Evolutionary conservation across 2,113 vertebrate genomes (phyloP).

Genomic region (Eclectus roratus): DNA sequence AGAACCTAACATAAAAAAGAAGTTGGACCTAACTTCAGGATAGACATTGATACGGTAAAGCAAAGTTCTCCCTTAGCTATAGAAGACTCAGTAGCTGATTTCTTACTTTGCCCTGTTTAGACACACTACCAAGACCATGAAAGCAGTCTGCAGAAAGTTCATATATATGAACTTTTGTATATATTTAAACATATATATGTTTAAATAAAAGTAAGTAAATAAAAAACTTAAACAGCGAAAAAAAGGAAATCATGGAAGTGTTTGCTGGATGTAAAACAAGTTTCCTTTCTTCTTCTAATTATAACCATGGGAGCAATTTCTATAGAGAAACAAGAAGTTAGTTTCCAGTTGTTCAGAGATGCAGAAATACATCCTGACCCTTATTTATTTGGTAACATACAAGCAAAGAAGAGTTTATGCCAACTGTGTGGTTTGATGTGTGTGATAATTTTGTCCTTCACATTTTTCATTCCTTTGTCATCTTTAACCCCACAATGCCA

Average conservation of each 20-base stretch:
- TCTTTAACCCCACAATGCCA: not conserved
- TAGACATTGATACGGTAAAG: fast-evolving
- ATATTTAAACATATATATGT: not conserved
- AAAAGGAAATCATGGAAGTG: not conserved
- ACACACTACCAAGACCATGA: not conserved
- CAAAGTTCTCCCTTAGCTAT: not conserved
- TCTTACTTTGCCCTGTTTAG: not conserved
- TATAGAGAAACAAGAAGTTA: not conserved
- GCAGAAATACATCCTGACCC: not conserved
- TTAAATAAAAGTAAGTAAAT: not conserved
- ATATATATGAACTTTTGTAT: too few species aligned
- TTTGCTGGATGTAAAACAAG: not conserved
- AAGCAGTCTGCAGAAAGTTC: not conserved
- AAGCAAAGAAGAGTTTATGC: not conserved
- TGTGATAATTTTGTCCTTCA: not conserved
- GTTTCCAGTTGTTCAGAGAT: not conserved
- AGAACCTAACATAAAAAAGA: not conserved
- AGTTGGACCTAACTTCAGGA: not conserved
- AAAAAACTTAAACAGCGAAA: not conserved
- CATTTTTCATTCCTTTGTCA: not conserved
- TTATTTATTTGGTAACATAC: not conserved
- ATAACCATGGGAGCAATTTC: not conserved
- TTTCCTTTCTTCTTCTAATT: not conserved
- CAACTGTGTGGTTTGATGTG: not conserved
- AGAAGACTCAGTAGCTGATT: not conserved